Percentiles rank a stretch among this genome's conserved stretches.
These are phyloP conservation scores for Daubentonia madagascariensis DNA, from an alignment of 2,113 vertebrate species.

Conservation along the genomic window DNA sequence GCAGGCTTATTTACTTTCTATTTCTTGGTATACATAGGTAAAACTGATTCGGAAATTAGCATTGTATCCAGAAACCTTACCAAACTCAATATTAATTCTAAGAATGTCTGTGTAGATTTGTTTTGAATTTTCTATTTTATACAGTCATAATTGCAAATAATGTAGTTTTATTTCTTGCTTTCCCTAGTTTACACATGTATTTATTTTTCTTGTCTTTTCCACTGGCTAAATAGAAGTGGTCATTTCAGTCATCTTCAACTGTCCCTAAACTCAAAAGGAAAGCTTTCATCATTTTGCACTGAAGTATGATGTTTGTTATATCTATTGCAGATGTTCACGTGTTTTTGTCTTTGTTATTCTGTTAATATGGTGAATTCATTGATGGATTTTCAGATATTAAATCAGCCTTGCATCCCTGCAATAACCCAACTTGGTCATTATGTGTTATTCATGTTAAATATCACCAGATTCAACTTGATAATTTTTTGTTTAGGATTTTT, in stretches of 20 bases:
- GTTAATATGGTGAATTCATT: neutral
- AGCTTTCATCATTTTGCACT: neutral
- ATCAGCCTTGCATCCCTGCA: neutral
- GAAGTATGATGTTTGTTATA: neutral
- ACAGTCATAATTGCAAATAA: conserved; percentile 4
- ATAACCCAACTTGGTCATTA: neutral
- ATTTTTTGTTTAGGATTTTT: neutral
- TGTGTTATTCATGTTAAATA: neutral
- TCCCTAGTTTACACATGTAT: neutral
- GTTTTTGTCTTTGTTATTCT: neutral
- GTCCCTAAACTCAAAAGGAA: neutral
- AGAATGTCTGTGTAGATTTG: neutral
- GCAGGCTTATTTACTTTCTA: neutral
- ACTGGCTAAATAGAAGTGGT: neutral
- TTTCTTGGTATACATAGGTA: neutral
- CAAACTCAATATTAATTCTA: neutral
- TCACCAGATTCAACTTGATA: neutral
- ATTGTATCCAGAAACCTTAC: neutral
- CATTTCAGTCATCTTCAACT: neutral
- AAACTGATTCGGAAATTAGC: conserved; percentile 1
- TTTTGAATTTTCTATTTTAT: neutral
- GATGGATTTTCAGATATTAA: neutral
- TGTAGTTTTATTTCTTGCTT: neutral
- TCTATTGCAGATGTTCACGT: neutral
- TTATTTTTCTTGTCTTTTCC: conserved; percentile 14